phyloP scores from a whole-genome alignment of 2,888 invertebrate genomes.

The Salpingus planirostris region DNA sequence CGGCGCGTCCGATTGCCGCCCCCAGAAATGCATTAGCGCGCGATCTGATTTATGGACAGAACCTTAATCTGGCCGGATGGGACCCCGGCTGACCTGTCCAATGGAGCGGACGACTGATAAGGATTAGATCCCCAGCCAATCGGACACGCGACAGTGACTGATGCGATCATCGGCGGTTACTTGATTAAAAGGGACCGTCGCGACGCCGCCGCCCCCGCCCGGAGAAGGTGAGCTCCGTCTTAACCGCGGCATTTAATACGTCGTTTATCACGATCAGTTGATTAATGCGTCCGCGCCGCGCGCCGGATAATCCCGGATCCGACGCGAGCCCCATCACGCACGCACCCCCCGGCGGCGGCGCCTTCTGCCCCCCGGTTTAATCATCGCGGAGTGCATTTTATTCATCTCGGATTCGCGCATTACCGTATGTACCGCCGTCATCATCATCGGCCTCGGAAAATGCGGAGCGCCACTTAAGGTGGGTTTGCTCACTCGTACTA shows the following conservation, averaged over 20 bases:
- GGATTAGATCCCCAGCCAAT: constrained; percentile 36
- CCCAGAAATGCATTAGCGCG: background rate
- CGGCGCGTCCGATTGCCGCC: background rate
- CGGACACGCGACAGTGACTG: constrained; percentile 38
- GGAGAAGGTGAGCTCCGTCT: constrained; percentile 18
- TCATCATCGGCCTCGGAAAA: no score
- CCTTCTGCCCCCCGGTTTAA: no score
- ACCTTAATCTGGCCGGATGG: constrained; percentile 32
- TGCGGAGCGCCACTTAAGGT: no score
- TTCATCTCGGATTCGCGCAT: no score
- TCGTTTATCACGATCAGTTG: constrained; percentile 37
- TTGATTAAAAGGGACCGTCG: constrained; percentile 39
- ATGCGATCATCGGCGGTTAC: constrained; percentile 38
- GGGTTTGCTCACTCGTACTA: no score
- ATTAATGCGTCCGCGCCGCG: constrained; percentile 24
- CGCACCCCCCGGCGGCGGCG: no score
- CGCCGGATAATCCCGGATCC: no score
- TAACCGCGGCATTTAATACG: constrained; percentile 34
- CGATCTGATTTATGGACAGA: constrained; percentile 35
- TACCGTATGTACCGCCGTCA: no score
- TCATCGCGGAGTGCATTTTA: no score
- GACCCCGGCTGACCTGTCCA: constrained; percentile 37
- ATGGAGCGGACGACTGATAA: constrained; percentile 38
- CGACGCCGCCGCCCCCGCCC: constrained; percentile 22
- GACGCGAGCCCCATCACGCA: no score